phyloP scores from a whole-genome alignment of 2,113 vertebrate genomes.

The Zosterops hypoxanthus region DNA sequence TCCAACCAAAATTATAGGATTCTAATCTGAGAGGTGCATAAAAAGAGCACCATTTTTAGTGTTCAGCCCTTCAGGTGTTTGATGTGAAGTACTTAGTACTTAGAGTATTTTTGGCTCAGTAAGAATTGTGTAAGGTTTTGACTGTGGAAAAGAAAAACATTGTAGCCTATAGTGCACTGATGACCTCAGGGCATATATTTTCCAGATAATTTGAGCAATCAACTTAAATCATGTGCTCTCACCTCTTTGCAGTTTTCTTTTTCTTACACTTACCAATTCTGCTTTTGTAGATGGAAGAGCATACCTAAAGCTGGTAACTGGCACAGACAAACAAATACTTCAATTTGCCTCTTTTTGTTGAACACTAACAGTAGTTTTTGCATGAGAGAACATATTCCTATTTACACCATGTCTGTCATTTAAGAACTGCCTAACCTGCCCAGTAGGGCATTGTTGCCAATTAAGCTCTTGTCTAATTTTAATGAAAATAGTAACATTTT shows the following conservation, averaged over 20 bases:
- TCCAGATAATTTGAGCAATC: neutral
- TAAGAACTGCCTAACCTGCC: neutral
- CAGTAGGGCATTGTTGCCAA: neutral
- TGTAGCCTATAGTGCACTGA: neutral
- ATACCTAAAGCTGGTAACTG: neutral
- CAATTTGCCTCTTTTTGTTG: neutral
- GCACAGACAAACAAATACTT: neutral
- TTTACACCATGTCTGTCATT: neutral
- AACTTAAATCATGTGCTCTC: neutral
- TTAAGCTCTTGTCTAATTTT: neutral
- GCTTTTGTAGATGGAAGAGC: neutral
- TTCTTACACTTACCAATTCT: neutral
- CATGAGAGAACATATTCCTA: rapidly evolving
- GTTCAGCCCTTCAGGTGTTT: neutral
- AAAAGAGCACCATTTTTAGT: neutral
- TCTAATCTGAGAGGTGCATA: neutral
- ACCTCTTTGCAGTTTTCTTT: neutral
- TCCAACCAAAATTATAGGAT: neutral
- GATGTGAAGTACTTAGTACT: neutral
- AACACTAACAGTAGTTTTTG: neutral
- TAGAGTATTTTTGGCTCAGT: neutral
- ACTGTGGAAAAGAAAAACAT: neutral
- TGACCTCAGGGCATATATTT: neutral
- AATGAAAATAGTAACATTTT: neutral
- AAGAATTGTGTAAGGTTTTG: neutral